phyloP scores from a whole-genome alignment of 2,113 vertebrate species.

The Mastomys coucha region DNA sequence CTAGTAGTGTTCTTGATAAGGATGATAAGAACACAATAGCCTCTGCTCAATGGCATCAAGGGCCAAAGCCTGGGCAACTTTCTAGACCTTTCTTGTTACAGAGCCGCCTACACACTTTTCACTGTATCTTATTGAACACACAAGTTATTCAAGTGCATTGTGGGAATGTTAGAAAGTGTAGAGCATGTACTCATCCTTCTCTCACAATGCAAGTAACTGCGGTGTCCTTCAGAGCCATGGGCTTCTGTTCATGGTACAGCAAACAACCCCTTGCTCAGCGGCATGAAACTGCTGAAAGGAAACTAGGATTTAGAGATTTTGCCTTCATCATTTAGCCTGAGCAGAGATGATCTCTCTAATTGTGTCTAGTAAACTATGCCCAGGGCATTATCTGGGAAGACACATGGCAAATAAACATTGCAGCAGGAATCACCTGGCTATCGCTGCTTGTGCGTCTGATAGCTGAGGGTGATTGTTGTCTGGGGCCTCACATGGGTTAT shows the following conservation, averaged over 20 bases:
- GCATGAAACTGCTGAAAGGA: neutral
- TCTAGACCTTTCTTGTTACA: neutral
- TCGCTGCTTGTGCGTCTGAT: neutral
- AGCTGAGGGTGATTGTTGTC: neutral
- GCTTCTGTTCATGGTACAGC: neutral
- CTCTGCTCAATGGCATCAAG: neutral
- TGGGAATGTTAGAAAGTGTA: conserved; percentile 20
- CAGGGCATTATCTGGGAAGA: neutral
- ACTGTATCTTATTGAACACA: neutral
- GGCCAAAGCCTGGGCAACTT: neutral
- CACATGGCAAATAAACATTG: neutral
- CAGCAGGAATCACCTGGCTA: neutral
- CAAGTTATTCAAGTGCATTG: neutral
- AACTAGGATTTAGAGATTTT: neutral
- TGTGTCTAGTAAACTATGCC: neutral
- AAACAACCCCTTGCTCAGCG: neutral
- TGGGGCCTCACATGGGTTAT: neutral
- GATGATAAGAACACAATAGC: neutral
- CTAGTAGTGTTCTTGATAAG: neutral
- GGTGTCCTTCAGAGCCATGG: neutral
- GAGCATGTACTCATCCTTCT: neutral
- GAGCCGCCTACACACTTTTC: neutral
- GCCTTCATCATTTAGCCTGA: neutral
- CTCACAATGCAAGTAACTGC: neutral
- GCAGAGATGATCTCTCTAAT: neutral